Conservation (phyloP, 2,888 invertebrate genomes). For the Apeira syringaria region DNA sequence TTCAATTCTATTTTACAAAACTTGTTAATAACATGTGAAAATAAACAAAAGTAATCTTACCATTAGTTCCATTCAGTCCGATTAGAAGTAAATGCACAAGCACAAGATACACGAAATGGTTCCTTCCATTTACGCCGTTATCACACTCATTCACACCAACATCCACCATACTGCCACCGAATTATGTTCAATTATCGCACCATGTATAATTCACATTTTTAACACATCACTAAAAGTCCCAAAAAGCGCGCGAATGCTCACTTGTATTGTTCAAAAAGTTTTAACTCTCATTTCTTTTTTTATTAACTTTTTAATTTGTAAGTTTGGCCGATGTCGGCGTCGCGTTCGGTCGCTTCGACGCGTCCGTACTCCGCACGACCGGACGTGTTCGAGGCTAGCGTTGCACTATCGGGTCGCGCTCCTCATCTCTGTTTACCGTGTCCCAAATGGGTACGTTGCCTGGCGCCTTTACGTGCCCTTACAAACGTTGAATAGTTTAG, state of each 20-base stretch:
- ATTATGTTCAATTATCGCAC: conserved; percentile 65
- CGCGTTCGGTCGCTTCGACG: conserved; percentile 39
- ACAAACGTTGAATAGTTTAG: conserved; percentile 49
- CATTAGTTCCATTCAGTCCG: conserved; percentile 80
- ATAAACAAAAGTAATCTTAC: too few species aligned
- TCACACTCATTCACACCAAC: conserved; percentile 79
- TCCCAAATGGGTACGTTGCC: conserved; percentile 72
- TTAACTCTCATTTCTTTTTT: conserved; percentile 28
- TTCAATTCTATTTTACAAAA: too few species aligned
- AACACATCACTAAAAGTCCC: conserved; percentile 21
- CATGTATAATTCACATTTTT: conserved; percentile 74
- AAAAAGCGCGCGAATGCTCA: neutral
- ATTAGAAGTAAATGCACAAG: conserved; percentile 80
- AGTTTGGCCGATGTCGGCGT: conserved; percentile 55
- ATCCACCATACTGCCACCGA: conserved; percentile 81
- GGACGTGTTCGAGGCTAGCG: conserved; percentile 59
- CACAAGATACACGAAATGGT: conserved; percentile 79
- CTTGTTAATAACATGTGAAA: too few species aligned
- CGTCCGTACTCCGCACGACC: conserved; percentile 66
- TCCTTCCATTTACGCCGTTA: conserved; percentile 78
- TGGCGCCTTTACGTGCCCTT: conserved; percentile 62
- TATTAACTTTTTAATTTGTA: conserved; percentile 36
- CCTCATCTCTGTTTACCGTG: conserved; percentile 75
- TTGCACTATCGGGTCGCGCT: conserved; percentile 63
- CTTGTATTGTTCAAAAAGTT: conserved; percentile 33